A percentile compares a stretch with the other conserved stretches of the same genome.
phyloP scores from a whole-genome alignment of 2,113 vertebrate genomes.

The Struthidea cinerea region DNA sequence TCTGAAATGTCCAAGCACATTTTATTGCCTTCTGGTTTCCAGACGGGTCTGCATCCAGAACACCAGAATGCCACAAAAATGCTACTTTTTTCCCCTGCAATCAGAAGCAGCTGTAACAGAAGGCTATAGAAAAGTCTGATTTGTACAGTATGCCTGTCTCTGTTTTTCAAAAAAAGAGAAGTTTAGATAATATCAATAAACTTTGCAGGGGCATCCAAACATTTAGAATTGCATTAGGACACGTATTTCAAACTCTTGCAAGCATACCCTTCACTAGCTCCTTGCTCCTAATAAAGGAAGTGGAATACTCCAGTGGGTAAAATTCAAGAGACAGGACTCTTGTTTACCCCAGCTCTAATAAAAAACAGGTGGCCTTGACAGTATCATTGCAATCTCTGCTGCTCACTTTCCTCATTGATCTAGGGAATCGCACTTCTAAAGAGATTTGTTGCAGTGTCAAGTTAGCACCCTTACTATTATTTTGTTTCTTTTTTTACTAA shows the following conservation, averaged over 20 bases:
- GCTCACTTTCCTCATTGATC: not conserved
- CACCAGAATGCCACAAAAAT: constrained; percentile 38
- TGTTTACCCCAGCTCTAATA: not conserved
- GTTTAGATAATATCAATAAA: not conserved
- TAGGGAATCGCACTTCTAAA: not conserved
- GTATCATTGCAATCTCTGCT: not conserved
- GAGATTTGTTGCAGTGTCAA: not conserved
- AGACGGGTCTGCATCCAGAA: not conserved
- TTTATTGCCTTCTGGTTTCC: constrained; percentile 25
- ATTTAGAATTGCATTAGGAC: not conserved
- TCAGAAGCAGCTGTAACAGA: constrained; percentile 16
- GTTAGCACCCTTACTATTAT: not conserved
- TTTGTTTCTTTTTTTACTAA: not conserved
- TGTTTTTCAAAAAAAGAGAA: not conserved
- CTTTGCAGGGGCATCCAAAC: not conserved
- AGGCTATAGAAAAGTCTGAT: not conserved
- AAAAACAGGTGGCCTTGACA: not conserved
- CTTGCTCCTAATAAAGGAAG: not conserved
- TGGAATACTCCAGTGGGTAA: not conserved
- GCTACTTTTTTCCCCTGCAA: not conserved
- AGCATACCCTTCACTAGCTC: not conserved
- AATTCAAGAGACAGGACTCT: not conserved
- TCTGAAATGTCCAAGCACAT: not conserved
- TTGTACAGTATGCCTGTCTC: not conserved
- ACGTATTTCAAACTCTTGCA: not conserved